Evolutionary conservation across 1,140 invertebrate genomes (phyloP), one percentile per base, ranked within the genome.

Genomic region (Tetramorium parvispinum): DNA sequence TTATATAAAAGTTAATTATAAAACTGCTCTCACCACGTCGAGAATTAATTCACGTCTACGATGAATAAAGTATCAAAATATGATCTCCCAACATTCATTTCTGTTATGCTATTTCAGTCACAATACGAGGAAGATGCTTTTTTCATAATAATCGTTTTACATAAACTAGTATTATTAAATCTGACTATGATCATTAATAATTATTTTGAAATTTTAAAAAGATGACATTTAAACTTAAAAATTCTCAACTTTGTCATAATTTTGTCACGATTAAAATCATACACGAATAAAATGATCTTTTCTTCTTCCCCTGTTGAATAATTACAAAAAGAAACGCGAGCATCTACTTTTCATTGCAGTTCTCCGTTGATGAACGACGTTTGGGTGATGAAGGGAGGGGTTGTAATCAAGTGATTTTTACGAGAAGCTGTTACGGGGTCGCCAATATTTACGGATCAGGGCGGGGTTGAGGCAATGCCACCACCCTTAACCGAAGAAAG

Each of bases 351-450:
- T 70, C 51, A 53, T 86, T 68, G 73, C 27, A 59, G 21, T 49
- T 68, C 24, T 71, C 5, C 18, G 40, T 18, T 63, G 51, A 73
- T 63, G 55, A 78, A 88, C 61, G 66, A 16, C 57, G 61, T 66
- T 68, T 65, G 78, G 82, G 70, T 79, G 91, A 91, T 76, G 89
- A 87, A 85, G 86, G 65, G 87, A 75, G 87, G 70, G 79, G 82
- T 89, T 88, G 88, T 91, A 92, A 92, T 92, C 90, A 92, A 91
- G 91, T 86, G 89, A 92, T 92, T 92, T 92, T 92, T 92, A 92
- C 89, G 92, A 92, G 86, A 68, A 89, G 86, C 85, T 79, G 89
- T 92, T 91, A 92, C 87, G 85, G 76, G 55, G 73, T 76, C 77
- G 92, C 89, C 89, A 92, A 92, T 92, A 92, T 92, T 92, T 92